These are phyloP conservation scores for Meliscaeva auricollis DNA, from an alignment of 2,888 invertebrate species.

Conservation along the genomic window DNA sequence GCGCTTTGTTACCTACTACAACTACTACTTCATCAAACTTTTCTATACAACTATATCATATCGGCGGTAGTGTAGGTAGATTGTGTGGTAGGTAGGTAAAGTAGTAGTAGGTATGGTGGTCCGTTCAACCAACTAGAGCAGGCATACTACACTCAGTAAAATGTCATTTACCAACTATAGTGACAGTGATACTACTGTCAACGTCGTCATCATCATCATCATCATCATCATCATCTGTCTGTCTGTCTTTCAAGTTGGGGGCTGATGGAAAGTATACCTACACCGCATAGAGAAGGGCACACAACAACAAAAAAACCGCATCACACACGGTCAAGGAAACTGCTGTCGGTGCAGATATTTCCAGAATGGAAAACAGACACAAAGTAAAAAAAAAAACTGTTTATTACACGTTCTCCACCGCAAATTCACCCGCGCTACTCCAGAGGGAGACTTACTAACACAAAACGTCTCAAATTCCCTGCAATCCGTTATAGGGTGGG, in stretches of 20 bases:
- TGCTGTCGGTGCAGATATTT: conserved; percentile 66
- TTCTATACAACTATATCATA: not conserved
- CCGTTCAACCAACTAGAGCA: conserved; percentile 43
- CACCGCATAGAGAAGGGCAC: conserved; percentile 65
- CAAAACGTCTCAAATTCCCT: conserved; percentile 62
- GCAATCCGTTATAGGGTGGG: conserved; percentile 25
- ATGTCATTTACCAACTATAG: conserved; percentile 59
- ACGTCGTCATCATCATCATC: conserved; percentile 44
- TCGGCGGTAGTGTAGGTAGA: not conserved
- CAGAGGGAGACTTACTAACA: conserved; percentile 25
- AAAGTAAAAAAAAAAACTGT: conserved; percentile 19
- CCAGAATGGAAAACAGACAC: conserved; percentile 36
- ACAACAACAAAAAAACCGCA: conserved; percentile 57
- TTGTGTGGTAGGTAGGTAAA: conserved; percentile 19
- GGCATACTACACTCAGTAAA: conserved; percentile 26
- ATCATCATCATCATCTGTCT: conserved; percentile 64
- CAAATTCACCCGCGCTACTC: conserved; percentile 53
- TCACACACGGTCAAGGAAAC: conserved; percentile 69
- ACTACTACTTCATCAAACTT: not conserved
- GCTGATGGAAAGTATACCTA: conserved; percentile 38
- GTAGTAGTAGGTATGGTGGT: not conserved
- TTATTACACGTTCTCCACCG: conserved; percentile 29
- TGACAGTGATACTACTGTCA: conserved; percentile 71
- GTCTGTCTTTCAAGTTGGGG: conserved; percentile 53
- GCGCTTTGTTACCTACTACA: conserved; percentile 33